phyloP scores from a whole-genome alignment of 2,888 invertebrate species.

The Cephus spinipes region DNA sequence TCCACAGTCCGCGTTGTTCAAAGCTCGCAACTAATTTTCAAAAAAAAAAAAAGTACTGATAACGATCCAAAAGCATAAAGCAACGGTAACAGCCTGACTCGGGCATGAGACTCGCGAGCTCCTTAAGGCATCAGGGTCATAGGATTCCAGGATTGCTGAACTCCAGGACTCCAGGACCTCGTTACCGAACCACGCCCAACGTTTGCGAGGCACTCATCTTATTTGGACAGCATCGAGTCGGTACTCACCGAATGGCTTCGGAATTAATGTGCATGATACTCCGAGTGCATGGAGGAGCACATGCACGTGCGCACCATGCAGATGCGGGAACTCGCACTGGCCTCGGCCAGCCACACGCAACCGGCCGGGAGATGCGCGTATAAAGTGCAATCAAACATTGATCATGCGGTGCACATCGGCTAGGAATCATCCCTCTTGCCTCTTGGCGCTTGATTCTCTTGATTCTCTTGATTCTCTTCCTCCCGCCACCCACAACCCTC shows the following conservation, averaged over 20 bases:
- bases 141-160: too few relatives aligned
- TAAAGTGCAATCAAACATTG: constrained; percentile 55
- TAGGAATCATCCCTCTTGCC: constrained; percentile 42
- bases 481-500: neutral
- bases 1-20: neutral
- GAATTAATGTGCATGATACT: neutral
- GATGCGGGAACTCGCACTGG: neutral
- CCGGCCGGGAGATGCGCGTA: constrained; percentile 22
- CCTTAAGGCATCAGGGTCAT: neutral
- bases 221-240: neutral
- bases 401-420: constrained; percentile 42
- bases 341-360: neutral
- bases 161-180: neutral
- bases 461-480: neutral
- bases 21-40: neutral
- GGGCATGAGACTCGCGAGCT: neutral
- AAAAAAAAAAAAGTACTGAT: neutral
- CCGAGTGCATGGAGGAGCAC: neutral
- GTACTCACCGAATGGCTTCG: neutral
- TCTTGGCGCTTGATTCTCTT: constrained; percentile 37
- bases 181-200: neutral
- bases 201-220: neutral
- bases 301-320: neutral
- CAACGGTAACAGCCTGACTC: neutral
- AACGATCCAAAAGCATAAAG: neutral